Conservation (phyloP, 2,888 invertebrate species). For the Lithosia quadra region DNA sequence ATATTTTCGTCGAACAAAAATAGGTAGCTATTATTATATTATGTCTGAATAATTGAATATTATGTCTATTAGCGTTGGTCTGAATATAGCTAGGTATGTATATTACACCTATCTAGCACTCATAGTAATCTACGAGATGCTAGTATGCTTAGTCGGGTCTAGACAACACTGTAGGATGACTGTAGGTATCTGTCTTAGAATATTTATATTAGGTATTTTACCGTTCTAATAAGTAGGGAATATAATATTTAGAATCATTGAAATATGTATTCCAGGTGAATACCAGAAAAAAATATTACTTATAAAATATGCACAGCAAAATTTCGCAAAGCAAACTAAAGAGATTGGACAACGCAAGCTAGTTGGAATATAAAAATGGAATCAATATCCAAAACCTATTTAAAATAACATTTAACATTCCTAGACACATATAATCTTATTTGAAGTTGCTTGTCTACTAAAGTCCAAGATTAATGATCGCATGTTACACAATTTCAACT, state of each 20-base stretch:
- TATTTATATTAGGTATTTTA: background rate
- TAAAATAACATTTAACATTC: slow-evolving; percentile 12
- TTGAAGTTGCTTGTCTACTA: slow-evolving; percentile 34
- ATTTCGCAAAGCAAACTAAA: slow-evolving; percentile 35
- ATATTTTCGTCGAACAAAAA: no score
- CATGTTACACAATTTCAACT: slow-evolving; percentile 50
- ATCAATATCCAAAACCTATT: slow-evolving; percentile 9
- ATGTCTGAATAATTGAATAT: background rate
- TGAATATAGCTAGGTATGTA: background rate
- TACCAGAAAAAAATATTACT: background rate
- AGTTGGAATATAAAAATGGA: background rate
- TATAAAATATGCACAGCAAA: slow-evolving; percentile 22
- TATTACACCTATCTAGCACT: no score
- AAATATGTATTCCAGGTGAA: background rate
- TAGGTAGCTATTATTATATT: no score
- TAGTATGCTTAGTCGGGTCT: background rate
- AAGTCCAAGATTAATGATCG: slow-evolving; percentile 48
- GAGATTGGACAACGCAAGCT: slow-evolving; percentile 34
- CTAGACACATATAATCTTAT: slow-evolving; percentile 18
- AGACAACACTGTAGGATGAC: background rate
- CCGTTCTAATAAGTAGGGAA: background rate
- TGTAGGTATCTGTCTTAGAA: background rate
- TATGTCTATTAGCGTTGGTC: background rate
- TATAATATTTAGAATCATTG: background rate
- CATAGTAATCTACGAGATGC: no score